Evolutionary conservation across 35 echinoderm and acorn worm species (phyloP).

Genomic region (Amphiura filiformis): DNA sequence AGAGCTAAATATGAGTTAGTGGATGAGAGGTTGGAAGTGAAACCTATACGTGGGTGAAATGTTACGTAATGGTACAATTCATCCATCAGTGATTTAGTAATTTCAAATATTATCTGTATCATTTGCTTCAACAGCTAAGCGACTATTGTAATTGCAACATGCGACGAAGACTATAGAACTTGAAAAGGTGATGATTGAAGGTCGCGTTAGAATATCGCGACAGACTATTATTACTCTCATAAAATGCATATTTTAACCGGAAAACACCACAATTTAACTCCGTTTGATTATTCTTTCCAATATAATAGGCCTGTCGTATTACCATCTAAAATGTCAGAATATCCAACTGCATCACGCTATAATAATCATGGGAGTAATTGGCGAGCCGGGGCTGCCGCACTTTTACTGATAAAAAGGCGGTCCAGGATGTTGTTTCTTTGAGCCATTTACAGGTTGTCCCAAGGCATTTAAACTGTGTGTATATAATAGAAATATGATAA

Average conservation of each 20-base stretch:
- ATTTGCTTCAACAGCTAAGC: too few species aligned
- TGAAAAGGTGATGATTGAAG: too few species aligned
- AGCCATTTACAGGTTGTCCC: slow-evolving; percentile 3
- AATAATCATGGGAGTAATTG: background rate
- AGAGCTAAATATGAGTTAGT: too few species aligned
- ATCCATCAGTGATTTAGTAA: too few species aligned
- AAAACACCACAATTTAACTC: background rate
- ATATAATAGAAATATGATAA: background rate
- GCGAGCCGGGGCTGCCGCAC: background rate
- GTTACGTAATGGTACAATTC: too few species aligned
- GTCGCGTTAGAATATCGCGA: too few species aligned
- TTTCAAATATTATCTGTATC: too few species aligned
- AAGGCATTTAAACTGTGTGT: background rate
- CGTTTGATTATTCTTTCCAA: background rate
- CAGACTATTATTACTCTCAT: background rate
- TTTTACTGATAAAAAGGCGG: slow-evolving; percentile 9
- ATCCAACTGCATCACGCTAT: background rate
- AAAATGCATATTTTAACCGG: slow-evolving; percentile 1
- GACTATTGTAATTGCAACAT: too few species aligned
- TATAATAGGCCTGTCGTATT: background rate
- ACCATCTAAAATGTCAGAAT: background rate
- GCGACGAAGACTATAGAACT: too few species aligned
- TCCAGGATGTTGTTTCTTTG: background rate
- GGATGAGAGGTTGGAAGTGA: too few species aligned
- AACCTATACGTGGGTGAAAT: too few species aligned